A percentile compares a stretch with the other conserved stretches of the same genome.
phyloP scores from a whole-genome alignment of 2,797 vertebrate genomes.

The Hipposideros larvatus region DNA sequence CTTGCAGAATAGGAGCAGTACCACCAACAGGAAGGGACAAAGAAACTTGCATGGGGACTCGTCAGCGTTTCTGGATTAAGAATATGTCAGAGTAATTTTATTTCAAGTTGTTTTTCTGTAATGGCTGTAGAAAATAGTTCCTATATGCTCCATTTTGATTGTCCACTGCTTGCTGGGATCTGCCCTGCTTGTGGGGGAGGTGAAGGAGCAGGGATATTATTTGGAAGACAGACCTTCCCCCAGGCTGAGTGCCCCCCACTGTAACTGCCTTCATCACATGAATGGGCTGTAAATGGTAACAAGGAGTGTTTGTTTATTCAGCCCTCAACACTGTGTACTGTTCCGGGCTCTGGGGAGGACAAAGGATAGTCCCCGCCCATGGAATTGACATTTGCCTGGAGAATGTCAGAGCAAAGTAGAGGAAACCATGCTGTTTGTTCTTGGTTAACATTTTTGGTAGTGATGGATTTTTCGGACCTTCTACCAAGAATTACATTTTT shows the following conservation, averaged over 20 bases:
- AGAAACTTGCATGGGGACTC: neutral
- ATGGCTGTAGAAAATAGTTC: neutral
- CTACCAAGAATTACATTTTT: neutral
- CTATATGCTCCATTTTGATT: accelerated
- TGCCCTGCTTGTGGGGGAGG: neutral
- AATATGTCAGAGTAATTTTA: neutral
- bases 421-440: neutral
- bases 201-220: neutral
- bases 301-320: accelerated
- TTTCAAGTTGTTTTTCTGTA: neutral
- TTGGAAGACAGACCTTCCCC: neutral
- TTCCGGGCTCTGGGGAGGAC: neutral
- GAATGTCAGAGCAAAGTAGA: neutral
- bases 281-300: neutral
- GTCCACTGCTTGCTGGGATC: neutral
- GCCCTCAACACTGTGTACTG: accelerated
- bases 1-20: neutral
- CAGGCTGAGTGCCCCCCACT: neutral
- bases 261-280: neutral
- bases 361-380: neutral
- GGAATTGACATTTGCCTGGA: neutral
- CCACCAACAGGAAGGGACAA: neutral
- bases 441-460: neutral
- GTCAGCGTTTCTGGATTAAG: neutral
- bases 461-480: neutral